Evolutionary conservation across 2,888 invertebrate genomes (phyloP).

Genomic region (Folsomia candida): DNA sequence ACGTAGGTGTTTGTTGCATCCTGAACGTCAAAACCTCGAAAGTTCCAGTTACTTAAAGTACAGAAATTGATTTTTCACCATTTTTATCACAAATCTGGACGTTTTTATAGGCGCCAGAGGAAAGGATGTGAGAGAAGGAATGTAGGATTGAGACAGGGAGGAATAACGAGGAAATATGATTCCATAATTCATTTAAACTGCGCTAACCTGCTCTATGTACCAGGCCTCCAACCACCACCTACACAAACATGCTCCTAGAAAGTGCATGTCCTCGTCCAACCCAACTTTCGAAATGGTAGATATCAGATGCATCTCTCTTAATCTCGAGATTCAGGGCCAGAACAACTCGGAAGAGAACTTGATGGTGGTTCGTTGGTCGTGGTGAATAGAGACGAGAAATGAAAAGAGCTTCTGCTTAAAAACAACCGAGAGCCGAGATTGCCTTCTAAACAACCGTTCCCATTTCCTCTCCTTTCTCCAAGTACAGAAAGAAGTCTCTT

Average conservation of each 20-base stretch:
- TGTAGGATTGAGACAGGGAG: conserved; percentile 14
- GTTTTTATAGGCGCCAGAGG: conserved; percentile 3
- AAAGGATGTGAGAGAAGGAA: conserved; percentile 23
- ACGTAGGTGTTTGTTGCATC: no score
- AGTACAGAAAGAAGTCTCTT: background rate
- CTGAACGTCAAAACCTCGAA: no score
- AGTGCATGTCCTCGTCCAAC: no score
- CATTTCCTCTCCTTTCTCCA: background rate
- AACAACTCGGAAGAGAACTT: no score
- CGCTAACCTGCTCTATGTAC: background rate
- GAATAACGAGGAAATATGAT: conserved; percentile 40
- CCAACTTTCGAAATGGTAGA: no score
- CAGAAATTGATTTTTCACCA: conserved; percentile 14
- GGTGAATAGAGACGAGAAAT: background rate
- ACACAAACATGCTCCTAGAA: no score
- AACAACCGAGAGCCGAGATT: no score
- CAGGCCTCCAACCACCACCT: background rate
- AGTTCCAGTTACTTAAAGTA: background rate
- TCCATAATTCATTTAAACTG: conserved; percentile 38
- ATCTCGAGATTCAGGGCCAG: no score
- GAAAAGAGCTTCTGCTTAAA: conserved; percentile 3
- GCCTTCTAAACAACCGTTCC: no score
- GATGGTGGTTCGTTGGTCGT: no score
- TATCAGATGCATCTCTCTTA: background rate
- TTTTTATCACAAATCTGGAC: conserved; percentile 14